Percentiles rank a stretch among this genome's conserved stretches.
Evolutionary conservation across 2,113 vertebrate genomes (phyloP).

Genomic region (Sus scrofa): T2T-Sscrofa CM000817.6:52129001-52129500

Average conservation of each 20-base stretch:
- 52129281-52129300: neutral
- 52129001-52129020: conserved; percentile 96
- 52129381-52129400: neutral
- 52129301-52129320: neutral
- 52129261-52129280: neutral
- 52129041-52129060: conserved; percentile 82
- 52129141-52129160: no score
- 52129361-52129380: neutral
- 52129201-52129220: neutral
- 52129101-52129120: rapidly evolving
- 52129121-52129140: neutral
- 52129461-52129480: neutral
- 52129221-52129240: rapidly evolving
- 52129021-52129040: conserved; percentile 97
- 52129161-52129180: neutral
- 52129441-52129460: neutral
- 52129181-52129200: neutral
- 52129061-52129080: neutral
- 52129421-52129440: neutral
- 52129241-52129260: neutral
- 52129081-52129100: neutral
- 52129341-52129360: neutral
- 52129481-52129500: neutral
- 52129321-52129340: neutral
- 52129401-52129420: neutral